Evolutionary conservation across 2,888 invertebrate genomes (phyloP).

Genomic region (Lepidocyrtoides sp.): DNA sequence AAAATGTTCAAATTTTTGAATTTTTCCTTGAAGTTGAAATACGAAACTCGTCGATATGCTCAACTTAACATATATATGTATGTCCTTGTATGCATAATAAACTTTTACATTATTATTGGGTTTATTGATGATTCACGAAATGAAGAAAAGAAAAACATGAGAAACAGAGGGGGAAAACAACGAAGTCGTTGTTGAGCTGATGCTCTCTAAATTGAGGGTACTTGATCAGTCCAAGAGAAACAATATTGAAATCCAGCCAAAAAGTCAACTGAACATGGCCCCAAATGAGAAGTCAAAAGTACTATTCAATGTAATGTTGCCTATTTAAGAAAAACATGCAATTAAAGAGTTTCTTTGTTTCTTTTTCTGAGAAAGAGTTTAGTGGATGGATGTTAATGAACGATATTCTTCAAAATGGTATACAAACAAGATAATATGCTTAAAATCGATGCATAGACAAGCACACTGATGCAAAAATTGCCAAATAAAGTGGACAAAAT

Average conservation of each 20-base stretch:
- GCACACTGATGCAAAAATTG: too few species aligned
- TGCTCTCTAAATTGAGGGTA: neutral
- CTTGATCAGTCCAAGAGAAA: neutral
- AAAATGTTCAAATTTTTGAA: too few species aligned
- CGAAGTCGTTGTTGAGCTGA: neutral
- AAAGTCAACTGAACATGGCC: neutral
- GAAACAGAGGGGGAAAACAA: neutral
- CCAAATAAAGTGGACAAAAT: too few species aligned
- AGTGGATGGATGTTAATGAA: too few species aligned
- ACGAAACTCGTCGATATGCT: neutral
- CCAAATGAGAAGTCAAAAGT: neutral
- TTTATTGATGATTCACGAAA: conserved; percentile 8
- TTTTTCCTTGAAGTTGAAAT: neutral
- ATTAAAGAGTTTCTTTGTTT: neutral
- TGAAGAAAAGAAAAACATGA: neutral
- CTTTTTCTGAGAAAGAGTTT: too few species aligned
- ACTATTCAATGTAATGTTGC: neutral
- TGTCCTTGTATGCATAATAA: neutral
- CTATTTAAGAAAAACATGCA: neutral
- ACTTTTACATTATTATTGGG: neutral
- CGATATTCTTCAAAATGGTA: too few species aligned
- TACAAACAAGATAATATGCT: too few species aligned
- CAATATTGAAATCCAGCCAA: conserved; percentile 22
- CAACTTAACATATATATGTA: neutral
- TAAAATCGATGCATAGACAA: too few species aligned